A percentile compares a stretch with the other conserved stretches of the same genome.
Evolutionary conservation across 2,888 invertebrate genomes (phyloP).

Genomic region (Trypoxylon attenuatum): DNA sequence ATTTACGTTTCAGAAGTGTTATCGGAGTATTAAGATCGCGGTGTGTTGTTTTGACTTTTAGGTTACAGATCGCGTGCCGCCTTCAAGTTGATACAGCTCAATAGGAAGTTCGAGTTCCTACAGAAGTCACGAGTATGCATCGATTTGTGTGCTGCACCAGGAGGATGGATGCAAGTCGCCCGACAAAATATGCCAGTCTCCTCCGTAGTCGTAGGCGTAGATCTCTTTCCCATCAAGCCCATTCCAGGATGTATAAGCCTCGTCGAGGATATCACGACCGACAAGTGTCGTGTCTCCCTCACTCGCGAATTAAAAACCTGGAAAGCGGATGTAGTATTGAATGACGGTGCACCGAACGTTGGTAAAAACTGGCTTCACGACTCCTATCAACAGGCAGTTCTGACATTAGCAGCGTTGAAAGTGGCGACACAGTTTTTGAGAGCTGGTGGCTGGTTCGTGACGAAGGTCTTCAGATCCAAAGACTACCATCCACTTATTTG

Average conservation of each 20-base stretch:
- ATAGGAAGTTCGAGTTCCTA: slow-evolving; percentile 97
- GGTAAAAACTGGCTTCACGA: slow-evolving; percentile 98
- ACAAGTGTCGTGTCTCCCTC: slow-evolving; percentile 89
- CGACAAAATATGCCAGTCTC: slow-evolving; percentile 98
- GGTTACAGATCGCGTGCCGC: slow-evolving; percentile 98
- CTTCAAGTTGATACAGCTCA: slow-evolving; percentile 98
- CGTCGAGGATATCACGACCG: slow-evolving; percentile 97
- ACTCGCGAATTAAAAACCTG: slow-evolving; percentile 92
- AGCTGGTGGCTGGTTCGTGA: slow-evolving; percentile 97
- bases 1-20: no score
- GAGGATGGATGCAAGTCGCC: slow-evolving; percentile 99
- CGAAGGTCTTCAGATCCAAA: slow-evolving; percentile 98
- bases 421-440: slow-evolving; percentile 92
- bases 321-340: slow-evolving; percentile 97
- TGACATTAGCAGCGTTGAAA: slow-evolving; percentile 95
- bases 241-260: slow-evolving; percentile 93
- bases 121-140: slow-evolving; percentile 97
- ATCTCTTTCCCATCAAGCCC: slow-evolving; percentile 94
- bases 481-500: slow-evolving; percentile 96
- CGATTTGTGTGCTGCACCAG: slow-evolving; percentile 99
- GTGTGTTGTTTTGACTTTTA: slow-evolving; percentile 70
- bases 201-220: slow-evolving; percentile 95
- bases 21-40: no score
- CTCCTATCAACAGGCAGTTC: slow-evolving; percentile 94
- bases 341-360: slow-evolving; percentile 99